Evolutionary conservation across 2,113 vertebrate genomes (phyloP).

Genomic region (Poeciliopsis occidentalis): DNA sequence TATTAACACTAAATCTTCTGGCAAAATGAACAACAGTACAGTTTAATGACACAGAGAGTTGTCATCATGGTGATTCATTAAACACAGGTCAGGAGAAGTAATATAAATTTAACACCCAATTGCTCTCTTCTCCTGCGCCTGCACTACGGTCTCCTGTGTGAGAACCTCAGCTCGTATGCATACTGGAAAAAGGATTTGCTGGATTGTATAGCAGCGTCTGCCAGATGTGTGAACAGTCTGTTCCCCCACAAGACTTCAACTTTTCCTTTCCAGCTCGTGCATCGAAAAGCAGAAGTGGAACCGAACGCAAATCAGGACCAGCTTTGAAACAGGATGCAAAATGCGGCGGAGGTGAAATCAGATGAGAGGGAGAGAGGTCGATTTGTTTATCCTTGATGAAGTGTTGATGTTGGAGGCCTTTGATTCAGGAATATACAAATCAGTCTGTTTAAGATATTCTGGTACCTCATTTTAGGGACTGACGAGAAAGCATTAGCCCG

Average conservation of each 20-base stretch:
- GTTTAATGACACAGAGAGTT: neutral
- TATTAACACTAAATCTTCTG: conserved; percentile 1
- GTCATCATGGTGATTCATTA: neutral
- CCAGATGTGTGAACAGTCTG: conserved; percentile 73
- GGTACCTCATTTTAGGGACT: conserved; percentile 60
- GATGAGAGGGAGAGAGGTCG: conserved; percentile 57
- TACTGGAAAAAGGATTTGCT: conserved; percentile 34
- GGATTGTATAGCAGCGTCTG: conserved; percentile 46
- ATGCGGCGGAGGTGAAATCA: conserved; percentile 65
- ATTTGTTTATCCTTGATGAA: conserved; percentile 72
- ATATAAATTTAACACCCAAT: conserved; percentile 11
- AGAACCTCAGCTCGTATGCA: conserved; percentile 41
- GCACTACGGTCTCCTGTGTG: conserved; percentile 16
- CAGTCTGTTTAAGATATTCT: conserved; percentile 70
- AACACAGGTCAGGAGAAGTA: conserved; percentile 7
- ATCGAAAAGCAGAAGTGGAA: conserved; percentile 53
- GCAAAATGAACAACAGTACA: neutral
- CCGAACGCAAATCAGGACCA: conserved; percentile 71
- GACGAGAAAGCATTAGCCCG: conserved; percentile 47
- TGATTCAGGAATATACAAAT: conserved; percentile 79
- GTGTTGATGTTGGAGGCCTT: conserved; percentile 77
- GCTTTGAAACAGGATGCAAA: conserved; percentile 64
- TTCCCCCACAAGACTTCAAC: conserved; percentile 62
- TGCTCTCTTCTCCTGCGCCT: conserved; percentile 24
- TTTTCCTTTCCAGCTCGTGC: conserved; percentile 62